phyloP scores from a whole-genome alignment of 92 coral and sea anemone genomes.

The Parazoanthus atlanticus region DNA sequence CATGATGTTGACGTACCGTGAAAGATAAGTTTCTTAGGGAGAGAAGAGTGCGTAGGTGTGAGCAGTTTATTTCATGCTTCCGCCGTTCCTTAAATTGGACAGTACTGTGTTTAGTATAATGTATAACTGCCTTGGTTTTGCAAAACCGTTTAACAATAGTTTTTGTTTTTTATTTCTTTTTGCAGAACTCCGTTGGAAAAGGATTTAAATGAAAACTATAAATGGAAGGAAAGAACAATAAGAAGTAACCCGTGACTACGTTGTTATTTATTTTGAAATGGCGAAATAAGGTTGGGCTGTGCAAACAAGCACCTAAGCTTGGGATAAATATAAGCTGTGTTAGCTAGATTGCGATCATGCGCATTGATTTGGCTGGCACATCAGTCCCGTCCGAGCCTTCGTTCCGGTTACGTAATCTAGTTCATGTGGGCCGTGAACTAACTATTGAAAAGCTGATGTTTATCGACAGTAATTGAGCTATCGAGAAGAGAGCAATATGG shows the following conservation, averaged over 20 bases:
- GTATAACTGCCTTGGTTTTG: not conserved
- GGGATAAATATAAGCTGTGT: not conserved
- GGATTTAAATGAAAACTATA: not conserved
- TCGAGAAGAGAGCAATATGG: not conserved
- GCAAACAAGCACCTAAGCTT: not conserved
- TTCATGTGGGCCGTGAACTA: not conserved
- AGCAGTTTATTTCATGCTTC: no score
- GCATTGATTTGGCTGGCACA: not conserved
- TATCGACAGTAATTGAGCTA: not conserved
- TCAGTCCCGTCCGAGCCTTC: no score
- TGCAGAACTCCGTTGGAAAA: constrained; percentile 5
- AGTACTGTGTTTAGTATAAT: not conserved
- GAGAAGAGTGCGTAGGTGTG: no score
- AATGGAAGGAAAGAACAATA: not conserved
- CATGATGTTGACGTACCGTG: no score
- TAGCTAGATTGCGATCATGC: not conserved
- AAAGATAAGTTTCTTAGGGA: no score
- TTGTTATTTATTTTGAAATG: constrained; percentile 11
- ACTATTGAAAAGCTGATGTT: not conserved
- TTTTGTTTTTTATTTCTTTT: not conserved
- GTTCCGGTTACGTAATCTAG: not conserved
- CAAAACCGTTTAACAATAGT: not conserved
- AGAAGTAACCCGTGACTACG: not conserved
- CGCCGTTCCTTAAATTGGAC: not conserved
- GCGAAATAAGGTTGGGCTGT: not conserved